Percentiles rank a stretch among this genome's conserved stretches.
These are phyloP conservation scores for Chaetops frenatus DNA, from an alignment of 2,113 vertebrate species.

Conservation along the genomic window DNA sequence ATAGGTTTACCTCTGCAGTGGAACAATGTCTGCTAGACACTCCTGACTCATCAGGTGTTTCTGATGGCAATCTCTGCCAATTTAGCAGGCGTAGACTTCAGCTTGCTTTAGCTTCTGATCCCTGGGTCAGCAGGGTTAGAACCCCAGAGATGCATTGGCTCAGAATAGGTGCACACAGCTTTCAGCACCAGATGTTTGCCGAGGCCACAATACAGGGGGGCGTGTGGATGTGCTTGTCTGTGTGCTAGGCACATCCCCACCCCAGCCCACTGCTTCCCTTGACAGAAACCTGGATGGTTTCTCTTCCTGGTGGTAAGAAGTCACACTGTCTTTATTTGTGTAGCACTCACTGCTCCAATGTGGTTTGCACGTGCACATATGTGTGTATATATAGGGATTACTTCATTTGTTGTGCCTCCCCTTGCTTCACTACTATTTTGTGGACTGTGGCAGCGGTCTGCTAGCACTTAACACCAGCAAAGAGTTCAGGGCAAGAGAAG, in stretches of 20 bases:
- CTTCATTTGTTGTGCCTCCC: background rate
- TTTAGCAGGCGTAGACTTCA: background rate
- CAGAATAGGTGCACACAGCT: background rate
- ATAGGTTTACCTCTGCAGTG: background rate
- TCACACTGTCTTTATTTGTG: background rate
- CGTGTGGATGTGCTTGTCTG: background rate
- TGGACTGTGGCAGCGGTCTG: background rate
- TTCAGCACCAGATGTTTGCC: background rate
- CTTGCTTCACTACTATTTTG: background rate
- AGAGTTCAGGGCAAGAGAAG: background rate
- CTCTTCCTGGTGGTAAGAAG: background rate
- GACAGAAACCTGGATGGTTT: background rate
- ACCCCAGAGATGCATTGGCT: background rate
- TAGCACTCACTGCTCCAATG: background rate
- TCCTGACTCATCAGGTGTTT: background rate
- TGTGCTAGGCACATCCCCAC: background rate
- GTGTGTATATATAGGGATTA: background rate
- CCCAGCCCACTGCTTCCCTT: background rate
- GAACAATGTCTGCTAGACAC: background rate
- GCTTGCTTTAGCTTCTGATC: background rate
- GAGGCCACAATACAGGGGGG: fast-evolving
- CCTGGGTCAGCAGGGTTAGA: background rate
- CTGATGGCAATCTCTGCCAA: background rate
- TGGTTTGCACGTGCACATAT: background rate
- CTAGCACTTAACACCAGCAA: background rate